Percentiles rank a stretch among this genome's conserved stretches.
Conservation (phyloP, 2,113 vertebrate genomes). For the Raja brachyura region DNA sequence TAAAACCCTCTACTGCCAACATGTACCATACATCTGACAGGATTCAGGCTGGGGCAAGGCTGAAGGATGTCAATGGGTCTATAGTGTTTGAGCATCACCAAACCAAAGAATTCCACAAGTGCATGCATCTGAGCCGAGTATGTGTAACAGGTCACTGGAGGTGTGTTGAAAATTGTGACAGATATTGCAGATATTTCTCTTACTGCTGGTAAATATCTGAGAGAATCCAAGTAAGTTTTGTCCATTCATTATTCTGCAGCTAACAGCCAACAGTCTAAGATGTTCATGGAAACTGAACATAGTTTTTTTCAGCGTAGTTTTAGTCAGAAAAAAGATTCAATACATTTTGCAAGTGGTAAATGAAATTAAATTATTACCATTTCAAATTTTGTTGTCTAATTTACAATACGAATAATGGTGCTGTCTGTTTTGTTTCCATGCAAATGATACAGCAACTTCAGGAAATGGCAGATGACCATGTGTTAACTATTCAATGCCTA, state of each 20-base stretch:
- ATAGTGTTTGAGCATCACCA: slow-evolving; percentile 45
- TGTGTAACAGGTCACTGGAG: slow-evolving; percentile 45
- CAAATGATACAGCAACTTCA: background rate
- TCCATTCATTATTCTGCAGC: slow-evolving; percentile 45
- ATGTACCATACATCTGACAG: background rate
- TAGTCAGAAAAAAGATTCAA: slow-evolving; percentile 34
- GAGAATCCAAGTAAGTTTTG: slow-evolving; percentile 55
- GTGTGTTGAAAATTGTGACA: slow-evolving; percentile 49
- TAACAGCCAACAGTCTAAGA: slow-evolving; percentile 44
- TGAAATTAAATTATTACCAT: slow-evolving; percentile 37
- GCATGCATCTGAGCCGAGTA: slow-evolving; percentile 46
- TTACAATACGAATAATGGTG: background rate
- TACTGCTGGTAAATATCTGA: slow-evolving; percentile 61
- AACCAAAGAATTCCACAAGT: slow-evolving; percentile 54
- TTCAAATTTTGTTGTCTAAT: slow-evolving; percentile 39
- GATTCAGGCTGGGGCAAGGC: background rate
- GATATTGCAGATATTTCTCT: slow-evolving; percentile 60
- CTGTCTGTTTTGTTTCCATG: background rate
- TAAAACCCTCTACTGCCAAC: background rate
- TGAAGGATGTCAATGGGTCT: slow-evolving; percentile 45
- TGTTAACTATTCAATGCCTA: background rate
- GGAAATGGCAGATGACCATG: background rate
- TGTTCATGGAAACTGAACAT: slow-evolving; percentile 43
- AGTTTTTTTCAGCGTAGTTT: too few relatives aligned
- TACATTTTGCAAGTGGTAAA: slow-evolving; percentile 45